Evolutionary conservation across 2,888 invertebrate genomes (phyloP), one percentile per base, ranked within the genome.

Genomic region (Rhorus exstirpatorius): DNA sequence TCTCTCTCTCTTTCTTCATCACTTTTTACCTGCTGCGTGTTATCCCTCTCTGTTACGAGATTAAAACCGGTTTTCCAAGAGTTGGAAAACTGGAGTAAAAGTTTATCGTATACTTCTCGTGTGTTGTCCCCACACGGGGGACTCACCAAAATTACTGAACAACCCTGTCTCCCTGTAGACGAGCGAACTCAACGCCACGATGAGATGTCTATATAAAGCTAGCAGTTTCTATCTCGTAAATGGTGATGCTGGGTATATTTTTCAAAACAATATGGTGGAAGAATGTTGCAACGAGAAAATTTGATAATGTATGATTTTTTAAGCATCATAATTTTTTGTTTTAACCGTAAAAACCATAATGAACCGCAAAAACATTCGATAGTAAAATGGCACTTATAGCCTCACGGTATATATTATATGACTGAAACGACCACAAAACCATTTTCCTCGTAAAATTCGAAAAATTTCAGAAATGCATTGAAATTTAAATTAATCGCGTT

Each of bases 61-160:
- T 84, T 84, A 79, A 86, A 90, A 90, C 90, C 90, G 91, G 90
- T 90, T 89, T 77, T 78, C 77, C 85, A 84, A 86, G 75, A 71
- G 74, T 72, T 89, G 84, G 86, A 88, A 76, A 91, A 91, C 90
- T 91, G 87, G 91, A 90, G 91, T 91, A 91, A 91, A 91, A 90
- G 89, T 90, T 89, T 88, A 87, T 65, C 85, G 85, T 77, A 85
- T 70, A 53, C 63, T 19, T 74, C 65, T 44, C 49, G 51, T 53
- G 51, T 53, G 68, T 60, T 74, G 67, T 83, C 81, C 85, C 86
- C 77, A 83, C 82, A 76, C 75, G 70, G 70, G 75, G 71, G 81
- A 85, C 85, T 86, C 79, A 79, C 81, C 84, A 86, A 87, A 88
- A 84, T 72, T 35, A 51, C 38, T 38, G 17, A 67, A 70, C 58